Base-by-base conservation (phyloP, 1,140 invertebrate genomes). In the Vanessa tameamea region DNA sequence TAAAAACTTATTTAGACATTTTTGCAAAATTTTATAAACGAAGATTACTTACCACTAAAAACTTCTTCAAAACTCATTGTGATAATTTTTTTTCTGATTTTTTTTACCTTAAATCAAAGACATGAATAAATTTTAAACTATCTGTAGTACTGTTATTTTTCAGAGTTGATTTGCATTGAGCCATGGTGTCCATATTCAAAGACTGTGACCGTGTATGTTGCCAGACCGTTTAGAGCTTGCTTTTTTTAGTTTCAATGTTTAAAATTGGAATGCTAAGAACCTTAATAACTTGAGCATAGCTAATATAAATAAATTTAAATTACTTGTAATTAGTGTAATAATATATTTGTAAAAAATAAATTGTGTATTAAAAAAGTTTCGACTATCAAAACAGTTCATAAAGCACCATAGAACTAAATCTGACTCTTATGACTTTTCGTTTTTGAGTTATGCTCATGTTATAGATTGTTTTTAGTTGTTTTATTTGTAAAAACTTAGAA, bases 181-280 rank as follows among this genome's bases (percentile, higher is more conserved):
- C 50, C 47, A 78, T 68, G 73, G 88, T 89, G 87, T 85, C 88
- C n/a, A 82, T 90, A 77, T 90, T 90, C 86, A 87, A 79, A 82
- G 78, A 85, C 66, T 84, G 87, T 83, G 86, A 90, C 75, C 81
- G 81, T 87, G 88, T 89, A 89, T 85, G 88, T 90, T 53, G 66
- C 53, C 59, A 59, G 66, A 71, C 57, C 70, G 47, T 70, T 57
- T 47, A 55, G 31, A 57, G n/a, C 53, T 37, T 61, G 7, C 31
- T 59, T 23, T 57, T 26, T 57, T 26, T 57, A 57, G 55, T 57
- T 23, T 57, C 16, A 57, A 11, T 57, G 55, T 57, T 57, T 23
- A 5, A 12, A 26, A 23, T 31, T 57, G 8, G 57, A 37, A 31
- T 61, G 57, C 13, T 37, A 14, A 57, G 20, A 57, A 20, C 20